phyloP scores from a whole-genome alignment of 1,140 invertebrate genomes.

The Drosophila ercepeae region DNA sequence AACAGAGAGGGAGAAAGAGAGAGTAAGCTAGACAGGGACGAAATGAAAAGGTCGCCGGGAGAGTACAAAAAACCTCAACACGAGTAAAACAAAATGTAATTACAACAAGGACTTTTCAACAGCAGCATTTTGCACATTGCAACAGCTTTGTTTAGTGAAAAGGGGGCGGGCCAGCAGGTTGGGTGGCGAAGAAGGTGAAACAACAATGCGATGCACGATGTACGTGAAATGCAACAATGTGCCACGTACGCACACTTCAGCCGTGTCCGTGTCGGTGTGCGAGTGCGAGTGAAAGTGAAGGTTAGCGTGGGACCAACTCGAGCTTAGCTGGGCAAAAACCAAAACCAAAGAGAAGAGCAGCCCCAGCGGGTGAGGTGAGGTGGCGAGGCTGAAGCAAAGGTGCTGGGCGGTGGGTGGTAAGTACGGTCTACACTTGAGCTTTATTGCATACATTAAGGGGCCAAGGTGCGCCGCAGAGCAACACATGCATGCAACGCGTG shows the following conservation, averaged over 20 bases:
- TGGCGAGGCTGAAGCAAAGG: too few relatives aligned
- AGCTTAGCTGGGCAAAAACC: slow-evolving; percentile 30
- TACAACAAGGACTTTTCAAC: slow-evolving; percentile 76
- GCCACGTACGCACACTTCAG: slow-evolving; percentile 42
- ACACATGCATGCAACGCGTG: slow-evolving; percentile 39
- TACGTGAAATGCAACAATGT: slow-evolving; percentile 75
- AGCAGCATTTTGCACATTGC: slow-evolving; percentile 61
- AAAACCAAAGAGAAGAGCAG: not conserved
- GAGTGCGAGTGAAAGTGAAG: slow-evolving; percentile 71
- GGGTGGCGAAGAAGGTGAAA: slow-evolving; percentile 10
- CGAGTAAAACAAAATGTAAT: slow-evolving; percentile 82
- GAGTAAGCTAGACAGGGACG: slow-evolving; percentile 10
- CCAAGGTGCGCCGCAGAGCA: slow-evolving; percentile 75
- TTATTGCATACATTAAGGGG: slow-evolving; percentile 82
- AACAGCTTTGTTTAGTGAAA: slow-evolving; percentile 50
- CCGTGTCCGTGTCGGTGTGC: slow-evolving; percentile 1
- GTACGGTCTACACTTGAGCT: slow-evolving; percentile 70
- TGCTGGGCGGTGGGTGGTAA: slow-evolving; percentile 38
- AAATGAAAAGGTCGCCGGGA: slow-evolving; percentile 60
- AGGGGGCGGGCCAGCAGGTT: not conserved
- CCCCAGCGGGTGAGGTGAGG: too few relatives aligned
- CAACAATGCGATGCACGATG: slow-evolving; percentile 56
- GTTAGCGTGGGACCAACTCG: slow-evolving; percentile 57
- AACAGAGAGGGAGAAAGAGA: slow-evolving; percentile 3
- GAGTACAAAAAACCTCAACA: slow-evolving; percentile 77